phyloP scores from a whole-genome alignment of 2,113 vertebrate genomes.

The Antennarius striatus region DNA sequence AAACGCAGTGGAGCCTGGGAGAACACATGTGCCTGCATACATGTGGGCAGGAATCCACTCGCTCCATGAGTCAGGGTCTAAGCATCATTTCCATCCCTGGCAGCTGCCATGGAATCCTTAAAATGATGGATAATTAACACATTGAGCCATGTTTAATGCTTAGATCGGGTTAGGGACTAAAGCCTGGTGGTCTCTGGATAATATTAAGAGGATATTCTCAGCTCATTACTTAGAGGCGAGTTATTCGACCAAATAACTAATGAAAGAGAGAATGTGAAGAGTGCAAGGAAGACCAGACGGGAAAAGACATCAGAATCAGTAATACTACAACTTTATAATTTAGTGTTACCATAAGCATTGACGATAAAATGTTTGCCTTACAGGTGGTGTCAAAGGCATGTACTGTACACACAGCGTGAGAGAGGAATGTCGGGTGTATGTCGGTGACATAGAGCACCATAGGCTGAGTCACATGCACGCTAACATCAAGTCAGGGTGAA shows the following conservation, averaged over 20 bases:
- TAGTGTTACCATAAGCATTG: no score
- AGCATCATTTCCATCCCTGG: slow-evolving; percentile 57
- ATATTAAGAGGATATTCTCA: slow-evolving; percentile 42
- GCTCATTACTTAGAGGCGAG: slow-evolving; percentile 25
- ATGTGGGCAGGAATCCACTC: slow-evolving; percentile 51
- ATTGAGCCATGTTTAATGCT: slow-evolving; percentile 32
- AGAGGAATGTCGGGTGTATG: not conserved
- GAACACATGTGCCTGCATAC: slow-evolving; percentile 39
- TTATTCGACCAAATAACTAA: slow-evolving; percentile 14
- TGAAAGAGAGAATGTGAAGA: not conserved
- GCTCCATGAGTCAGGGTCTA: slow-evolving; percentile 64
- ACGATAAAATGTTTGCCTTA: not conserved
- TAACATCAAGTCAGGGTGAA: slow-evolving; percentile 10
- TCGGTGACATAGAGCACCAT: not conserved
- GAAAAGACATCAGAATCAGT: not conserved
- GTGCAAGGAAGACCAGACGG: not conserved
- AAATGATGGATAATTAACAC: slow-evolving; percentile 55
- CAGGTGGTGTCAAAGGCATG: not conserved
- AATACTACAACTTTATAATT: no score
- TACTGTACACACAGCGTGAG: not conserved
- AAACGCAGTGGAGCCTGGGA: slow-evolving; percentile 25
- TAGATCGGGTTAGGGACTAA: slow-evolving; percentile 13
- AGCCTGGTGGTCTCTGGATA: slow-evolving; percentile 25
- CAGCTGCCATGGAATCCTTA: slow-evolving; percentile 45
- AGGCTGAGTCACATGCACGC: not conserved